Conservation (phyloP, 2,888 invertebrate species). For the Morpho deidamia region DNA sequence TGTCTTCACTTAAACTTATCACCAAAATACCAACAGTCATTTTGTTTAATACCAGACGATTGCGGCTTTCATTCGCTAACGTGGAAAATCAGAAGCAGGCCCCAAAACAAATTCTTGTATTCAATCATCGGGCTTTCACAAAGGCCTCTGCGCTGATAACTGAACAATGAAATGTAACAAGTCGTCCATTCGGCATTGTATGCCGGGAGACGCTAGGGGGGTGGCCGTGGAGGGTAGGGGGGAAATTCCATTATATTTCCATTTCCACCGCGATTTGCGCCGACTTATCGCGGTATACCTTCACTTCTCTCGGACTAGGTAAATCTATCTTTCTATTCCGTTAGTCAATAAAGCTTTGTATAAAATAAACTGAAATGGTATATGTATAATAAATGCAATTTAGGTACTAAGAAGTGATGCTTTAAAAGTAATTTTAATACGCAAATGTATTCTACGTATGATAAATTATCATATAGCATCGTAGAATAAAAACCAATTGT, state of each 20-base stretch:
- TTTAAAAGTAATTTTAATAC: no score
- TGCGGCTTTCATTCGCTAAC: slow-evolving; percentile 63
- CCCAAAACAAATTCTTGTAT: slow-evolving; percentile 75
- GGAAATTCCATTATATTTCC: slow-evolving; percentile 76
- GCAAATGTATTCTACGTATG: no score
- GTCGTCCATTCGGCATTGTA: slow-evolving; percentile 76
- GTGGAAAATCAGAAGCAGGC: slow-evolving; percentile 70
- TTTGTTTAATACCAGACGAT: slow-evolving; percentile 46
- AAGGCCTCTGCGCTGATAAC: slow-evolving; percentile 74
- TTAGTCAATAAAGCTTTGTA: slow-evolving; percentile 61
- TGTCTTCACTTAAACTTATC: neutral
- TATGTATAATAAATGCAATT: neutral
- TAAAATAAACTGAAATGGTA: slow-evolving; percentile 34
- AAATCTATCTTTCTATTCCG: slow-evolving; percentile 75
- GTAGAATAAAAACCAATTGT: no score
- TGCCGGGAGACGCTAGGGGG: slow-evolving; percentile 37
- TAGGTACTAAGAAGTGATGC: no score
- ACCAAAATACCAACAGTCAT: slow-evolving; percentile 10
- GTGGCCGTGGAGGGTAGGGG: slow-evolving; percentile 38
- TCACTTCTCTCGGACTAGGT: slow-evolving; percentile 51
- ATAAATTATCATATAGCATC: no score
- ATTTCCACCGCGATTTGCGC: slow-evolving; percentile 75
- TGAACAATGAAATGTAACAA: slow-evolving; percentile 79
- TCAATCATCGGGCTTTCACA: slow-evolving; percentile 75
- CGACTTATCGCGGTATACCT: slow-evolving; percentile 75